These are phyloP conservation scores for Meandrina meandrites DNA, from an alignment of 92 coral and sea anemone species.

Conservation along the genomic window DNA sequence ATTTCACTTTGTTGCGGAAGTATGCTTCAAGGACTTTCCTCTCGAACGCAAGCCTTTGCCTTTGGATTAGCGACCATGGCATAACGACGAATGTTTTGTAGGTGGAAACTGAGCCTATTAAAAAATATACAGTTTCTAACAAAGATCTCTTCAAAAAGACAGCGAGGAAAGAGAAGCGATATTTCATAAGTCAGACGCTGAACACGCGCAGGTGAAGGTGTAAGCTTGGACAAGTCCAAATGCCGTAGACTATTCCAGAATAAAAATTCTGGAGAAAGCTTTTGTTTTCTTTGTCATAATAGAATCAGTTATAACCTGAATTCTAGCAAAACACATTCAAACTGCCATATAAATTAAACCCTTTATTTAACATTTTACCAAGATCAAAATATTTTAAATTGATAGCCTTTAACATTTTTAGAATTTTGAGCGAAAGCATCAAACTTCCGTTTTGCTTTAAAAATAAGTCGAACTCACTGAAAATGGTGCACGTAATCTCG, in stretches of 20 bases:
- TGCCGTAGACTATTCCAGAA: background rate
- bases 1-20: slow-evolving; percentile 59
- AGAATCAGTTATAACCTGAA: background rate
- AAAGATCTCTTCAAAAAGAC: no score
- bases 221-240: background rate
- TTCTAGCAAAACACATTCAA: background rate
- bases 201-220: background rate
- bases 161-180: no score
- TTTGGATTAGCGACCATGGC: slow-evolving; percentile 71
- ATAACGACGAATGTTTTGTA: slow-evolving; percentile 25
- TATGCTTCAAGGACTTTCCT: slow-evolving; percentile 45
- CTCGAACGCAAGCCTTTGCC: slow-evolving; percentile 64
- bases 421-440: no score
- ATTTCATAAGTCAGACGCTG: background rate
- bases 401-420: no score
- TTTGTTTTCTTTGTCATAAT: background rate
- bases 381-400: no score
- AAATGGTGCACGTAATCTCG: no score
- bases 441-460: no score
- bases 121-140: background rate
- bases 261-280: background rate
- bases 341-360: no score
- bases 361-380: no score
- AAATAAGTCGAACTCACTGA: no score
- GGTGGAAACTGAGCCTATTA: background rate